Base-by-base conservation (phyloP, 2,113 vertebrate species). In the Corapipo altera region DNA sequence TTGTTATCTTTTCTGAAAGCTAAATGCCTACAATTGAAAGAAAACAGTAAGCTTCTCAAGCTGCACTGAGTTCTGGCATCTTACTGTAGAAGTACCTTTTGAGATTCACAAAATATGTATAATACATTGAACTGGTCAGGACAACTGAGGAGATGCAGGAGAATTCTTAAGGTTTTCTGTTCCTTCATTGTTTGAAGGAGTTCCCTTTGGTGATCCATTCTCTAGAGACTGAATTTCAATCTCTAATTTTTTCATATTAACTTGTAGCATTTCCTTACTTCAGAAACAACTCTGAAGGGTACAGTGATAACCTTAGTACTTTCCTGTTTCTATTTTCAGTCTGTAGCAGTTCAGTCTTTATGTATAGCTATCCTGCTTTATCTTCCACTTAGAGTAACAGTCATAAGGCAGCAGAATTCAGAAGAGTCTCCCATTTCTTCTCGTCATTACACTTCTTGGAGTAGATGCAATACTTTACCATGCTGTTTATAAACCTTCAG, bases 401-500 rank as follows among this genome's bases (percentile, higher is more conserved):
- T 86, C 67, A 78, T 3, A 11, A 89, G 61, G 48, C 91, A 76
- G 93, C 44, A 81, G 43, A 73, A 88, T 77, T 93, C 84, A 92
- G 90, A 78, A 95, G 65, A 95, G 62, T 74, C 35, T 91, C 13
- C 57, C 74, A 96, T 94, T 97, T 96, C 85, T 95, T 93, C 12
- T 49, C 96, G 93, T 94, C 92, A 96, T 59, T 43, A 86, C 23
- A 73, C 21, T 97, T 94, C 76, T 95, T 95, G 55, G 83, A 95
- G 79, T n/a, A 93, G 91, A 95, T 90, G 55, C 35, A 93, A 48
- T 94, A 89, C 69, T 97, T 97, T 88, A 57, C 57, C 91, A 94
- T 96, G 78, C 41, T 94, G 94, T 73, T 70, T 51, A 57, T 43
- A 51, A 30, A 93, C 57, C 58, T 92, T 88, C 82, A 91, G 69